These are phyloP conservation scores for Euzophera pinguis DNA, from an alignment of 2,888 invertebrate species.

Conservation along the genomic window DNA sequence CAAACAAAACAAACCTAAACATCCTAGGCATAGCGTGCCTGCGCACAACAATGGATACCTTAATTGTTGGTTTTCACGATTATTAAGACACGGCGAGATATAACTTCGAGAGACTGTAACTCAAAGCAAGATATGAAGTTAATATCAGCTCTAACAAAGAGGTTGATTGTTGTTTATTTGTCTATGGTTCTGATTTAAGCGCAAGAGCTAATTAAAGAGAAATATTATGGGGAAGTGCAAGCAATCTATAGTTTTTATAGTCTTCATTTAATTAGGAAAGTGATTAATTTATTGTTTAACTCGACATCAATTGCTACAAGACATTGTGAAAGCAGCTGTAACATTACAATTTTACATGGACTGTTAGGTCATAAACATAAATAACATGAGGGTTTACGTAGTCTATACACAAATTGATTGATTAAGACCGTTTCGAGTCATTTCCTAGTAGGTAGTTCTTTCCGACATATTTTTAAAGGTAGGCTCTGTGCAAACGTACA, in stretches of 20 bases:
- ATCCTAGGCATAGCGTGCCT: conserved; percentile 9
- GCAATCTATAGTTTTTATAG: not conserved
- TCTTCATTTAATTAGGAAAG: not conserved
- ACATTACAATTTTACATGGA: not conserved
- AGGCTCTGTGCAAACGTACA: no score
- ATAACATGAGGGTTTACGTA: no score
- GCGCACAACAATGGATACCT: conserved; percentile 4
- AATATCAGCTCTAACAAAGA: conserved; percentile 5
- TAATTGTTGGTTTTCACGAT: conserved; percentile 45
- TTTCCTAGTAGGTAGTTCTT: no score
- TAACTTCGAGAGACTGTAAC: conserved; percentile 12
- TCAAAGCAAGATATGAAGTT: conserved; percentile 7
- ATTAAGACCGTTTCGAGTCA: no score
- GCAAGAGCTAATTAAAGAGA: not conserved
- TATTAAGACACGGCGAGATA: conserved; percentile 31
- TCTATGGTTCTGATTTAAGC: conserved; percentile 1
- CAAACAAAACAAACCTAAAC: not conserved
- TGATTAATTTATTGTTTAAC: not conserved
- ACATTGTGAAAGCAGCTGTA: not conserved
- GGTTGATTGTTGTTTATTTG: conserved; percentile 13
- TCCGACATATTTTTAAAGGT: no score
- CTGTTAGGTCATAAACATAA: no score
- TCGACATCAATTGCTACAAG: not conserved
- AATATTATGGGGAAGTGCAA: not conserved
- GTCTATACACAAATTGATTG: no score